Conservation (phyloP, 2,113 vertebrate genomes). For the Grammomys dolichurus region DNA sequence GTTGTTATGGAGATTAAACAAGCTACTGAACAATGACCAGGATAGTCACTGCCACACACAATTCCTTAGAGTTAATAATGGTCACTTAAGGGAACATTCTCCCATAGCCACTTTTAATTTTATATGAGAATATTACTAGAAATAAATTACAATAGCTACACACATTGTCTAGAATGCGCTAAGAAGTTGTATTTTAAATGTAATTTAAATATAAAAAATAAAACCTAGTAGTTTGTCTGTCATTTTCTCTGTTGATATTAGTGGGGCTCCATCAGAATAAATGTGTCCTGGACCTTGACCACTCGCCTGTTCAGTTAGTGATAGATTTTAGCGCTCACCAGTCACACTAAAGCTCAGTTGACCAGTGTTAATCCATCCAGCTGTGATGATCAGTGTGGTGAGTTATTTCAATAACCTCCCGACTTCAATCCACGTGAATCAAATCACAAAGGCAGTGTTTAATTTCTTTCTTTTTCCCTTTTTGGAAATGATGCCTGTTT, state of each 20-base stretch:
- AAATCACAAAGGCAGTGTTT: neutral
- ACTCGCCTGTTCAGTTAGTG: neutral
- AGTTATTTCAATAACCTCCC: neutral
- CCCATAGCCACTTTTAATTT: neutral
- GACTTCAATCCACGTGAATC: neutral
- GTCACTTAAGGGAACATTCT: neutral
- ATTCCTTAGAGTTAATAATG: neutral
- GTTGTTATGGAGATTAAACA: neutral
- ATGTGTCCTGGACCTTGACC: neutral
- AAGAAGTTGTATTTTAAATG: neutral
- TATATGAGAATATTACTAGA: neutral
- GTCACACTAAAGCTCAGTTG: accelerated
- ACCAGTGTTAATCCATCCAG: accelerated
- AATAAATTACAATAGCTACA: neutral
- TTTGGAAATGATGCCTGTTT: neutral
- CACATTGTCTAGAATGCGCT: neutral
- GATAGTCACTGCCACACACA: neutral
- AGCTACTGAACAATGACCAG: neutral
- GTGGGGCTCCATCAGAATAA: neutral
- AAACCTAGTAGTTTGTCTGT: neutral
- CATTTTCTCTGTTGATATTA: neutral
- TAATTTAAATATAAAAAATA: neutral
- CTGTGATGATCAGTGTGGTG: too few relatives aligned
- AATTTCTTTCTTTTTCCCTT: neutral
- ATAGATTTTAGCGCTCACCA: neutral